Evolutionary conservation across 2,797 vertebrate species (phyloP), one percentile per base, ranked within the genome.

Genomic region (Sphenodon punctatus): DNA sequence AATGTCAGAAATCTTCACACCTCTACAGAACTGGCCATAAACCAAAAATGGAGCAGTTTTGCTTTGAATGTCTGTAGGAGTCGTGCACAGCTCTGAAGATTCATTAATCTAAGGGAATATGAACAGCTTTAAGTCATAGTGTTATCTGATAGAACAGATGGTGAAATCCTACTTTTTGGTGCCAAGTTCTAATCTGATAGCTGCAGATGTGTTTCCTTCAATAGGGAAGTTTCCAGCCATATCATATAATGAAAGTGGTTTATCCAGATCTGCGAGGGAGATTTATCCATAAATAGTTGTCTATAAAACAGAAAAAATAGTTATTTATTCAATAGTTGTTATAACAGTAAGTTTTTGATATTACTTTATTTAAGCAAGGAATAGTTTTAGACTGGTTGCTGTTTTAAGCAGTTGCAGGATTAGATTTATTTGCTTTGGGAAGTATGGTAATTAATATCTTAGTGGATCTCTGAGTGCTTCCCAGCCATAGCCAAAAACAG

Each of bases 141-240:
- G 71, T 88, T 69, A 81, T 81, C 41, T 79, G 61, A 72, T 79
- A 39, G 5, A 53, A 79, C 55, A 82, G 69, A 75, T 53, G 36
- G 20, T 43, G 55, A 39, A 42, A 73, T 49, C 66, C 67, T 59
- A 67, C 27, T n/a, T 41, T 76, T 82, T 73, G 61, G 75, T 90
- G 84, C 78, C 86, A 81, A 85, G 78, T 51, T 36, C 61, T 78
- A 59, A 75, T 85, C 34, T 88, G 73, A 87, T 80, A 73, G 66
- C 55, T 67, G 55, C 67, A 79, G 75, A 79, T 67, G 20, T 6
- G 55, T 73, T 89, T 82, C 34, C 63, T 86, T 75, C 41, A 76
- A 34, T 22, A n/a, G 55, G 71, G 80, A 45, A 65, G 1, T 82
- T 79, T 60, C 43, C 51, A 84, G n/a, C 59, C 22, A 20, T 25